Conservation (phyloP, 2,888 invertebrate species). For the Drosophila dives region DNA sequence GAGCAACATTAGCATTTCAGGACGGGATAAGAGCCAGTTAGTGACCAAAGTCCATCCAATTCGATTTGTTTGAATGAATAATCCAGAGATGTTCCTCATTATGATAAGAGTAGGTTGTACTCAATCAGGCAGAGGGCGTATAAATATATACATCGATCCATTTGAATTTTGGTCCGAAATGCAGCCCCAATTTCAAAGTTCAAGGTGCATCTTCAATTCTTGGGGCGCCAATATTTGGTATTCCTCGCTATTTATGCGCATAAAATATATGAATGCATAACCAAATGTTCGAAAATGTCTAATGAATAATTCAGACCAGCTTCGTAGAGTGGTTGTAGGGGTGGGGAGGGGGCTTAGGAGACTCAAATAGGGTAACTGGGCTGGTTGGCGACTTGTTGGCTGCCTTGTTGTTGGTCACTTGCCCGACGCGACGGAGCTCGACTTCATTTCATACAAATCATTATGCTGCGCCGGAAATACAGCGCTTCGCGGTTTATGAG, state of each 20-base stretch:
- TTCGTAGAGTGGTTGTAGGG: background rate
- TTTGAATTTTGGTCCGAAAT: background rate
- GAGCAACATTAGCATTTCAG: background rate
- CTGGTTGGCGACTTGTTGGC: constrained; percentile 11
- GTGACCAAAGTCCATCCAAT: background rate
- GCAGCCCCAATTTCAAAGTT: constrained; percentile 28
- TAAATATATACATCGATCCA: background rate
- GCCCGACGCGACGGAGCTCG: constrained; percentile 51
- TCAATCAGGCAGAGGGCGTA: background rate
- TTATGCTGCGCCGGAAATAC: constrained; percentile 74
- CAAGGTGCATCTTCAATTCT: constrained; percentile 43
- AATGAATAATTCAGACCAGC: constrained; percentile 72
- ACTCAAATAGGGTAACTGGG: background rate
- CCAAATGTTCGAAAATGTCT: constrained; percentile 46
- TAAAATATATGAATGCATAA: constrained; percentile 55
- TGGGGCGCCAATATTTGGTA: constrained; percentile 6
- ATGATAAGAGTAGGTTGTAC: background rate
- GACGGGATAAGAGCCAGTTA: background rate
- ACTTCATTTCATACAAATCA: constrained; percentile 73
- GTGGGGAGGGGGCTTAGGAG: background rate
- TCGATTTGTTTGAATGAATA: background rate
- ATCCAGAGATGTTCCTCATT: background rate
- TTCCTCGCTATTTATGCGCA: constrained; percentile 42
- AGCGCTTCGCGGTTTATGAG: constrained; percentile 68
- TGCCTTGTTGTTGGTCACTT: constrained; percentile 55